Percentiles rank a stretch among this genome's conserved stretches.
phyloP scores from a whole-genome alignment of 2,113 vertebrate genomes.

The Eublepharis macularius region DNA sequence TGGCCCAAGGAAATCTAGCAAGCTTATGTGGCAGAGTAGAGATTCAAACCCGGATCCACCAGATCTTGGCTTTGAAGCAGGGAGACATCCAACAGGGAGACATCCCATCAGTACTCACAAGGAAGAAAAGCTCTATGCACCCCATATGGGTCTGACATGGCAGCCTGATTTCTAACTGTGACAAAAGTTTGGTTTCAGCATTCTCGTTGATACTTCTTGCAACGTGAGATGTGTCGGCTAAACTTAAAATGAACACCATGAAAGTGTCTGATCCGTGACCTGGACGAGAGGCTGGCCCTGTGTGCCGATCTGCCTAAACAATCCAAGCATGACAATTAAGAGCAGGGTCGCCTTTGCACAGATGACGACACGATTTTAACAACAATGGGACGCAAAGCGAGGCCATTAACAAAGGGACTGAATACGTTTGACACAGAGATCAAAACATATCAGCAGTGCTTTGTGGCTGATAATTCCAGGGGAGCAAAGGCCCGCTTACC shows the following conservation, averaged over 20 bases:
- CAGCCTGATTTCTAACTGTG: neutral
- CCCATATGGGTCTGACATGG: too few relatives aligned
- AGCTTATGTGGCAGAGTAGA: too few relatives aligned
- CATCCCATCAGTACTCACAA: too few relatives aligned
- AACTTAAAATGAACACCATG: neutral
- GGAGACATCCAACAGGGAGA: too few relatives aligned
- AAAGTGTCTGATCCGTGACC: slow-evolving; percentile 20
- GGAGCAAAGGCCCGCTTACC: slow-evolving; percentile 60
- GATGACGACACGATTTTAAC: slow-evolving; percentile 65
- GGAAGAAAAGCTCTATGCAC: too few relatives aligned
- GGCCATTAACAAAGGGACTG: slow-evolving; percentile 63
- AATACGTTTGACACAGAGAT: slow-evolving; percentile 71
- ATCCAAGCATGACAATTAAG: slow-evolving; percentile 41
- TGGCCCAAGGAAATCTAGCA: too few relatives aligned
- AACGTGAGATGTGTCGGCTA: neutral
- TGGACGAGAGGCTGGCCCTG: neutral
- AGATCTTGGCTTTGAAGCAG: too few relatives aligned
- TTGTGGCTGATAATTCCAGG: slow-evolving; percentile 65
- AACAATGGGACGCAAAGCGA: slow-evolving; percentile 59
- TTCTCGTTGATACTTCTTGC: neutral
- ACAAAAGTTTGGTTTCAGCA: neutral
- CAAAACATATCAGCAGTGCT: slow-evolving; percentile 75
- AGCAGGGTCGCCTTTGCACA: neutral
- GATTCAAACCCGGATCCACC: too few relatives aligned
- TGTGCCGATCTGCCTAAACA: slow-evolving; percentile 46